Conservation (phyloP, 2,113 vertebrate species). For the Brevimyrus niger region DNA sequence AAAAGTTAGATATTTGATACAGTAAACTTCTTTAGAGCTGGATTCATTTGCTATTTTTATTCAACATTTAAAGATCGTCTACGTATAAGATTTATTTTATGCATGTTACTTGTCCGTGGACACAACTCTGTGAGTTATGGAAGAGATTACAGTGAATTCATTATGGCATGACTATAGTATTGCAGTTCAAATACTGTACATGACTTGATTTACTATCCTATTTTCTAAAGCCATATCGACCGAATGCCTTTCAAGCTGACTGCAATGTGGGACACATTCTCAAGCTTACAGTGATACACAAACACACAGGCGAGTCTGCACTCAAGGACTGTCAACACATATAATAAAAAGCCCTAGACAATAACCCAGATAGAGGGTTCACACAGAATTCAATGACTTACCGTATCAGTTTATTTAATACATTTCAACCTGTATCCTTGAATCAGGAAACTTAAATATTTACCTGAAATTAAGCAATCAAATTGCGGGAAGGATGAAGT, state of each 20-base stretch:
- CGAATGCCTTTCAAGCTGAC: neutral
- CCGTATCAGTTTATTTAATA: neutral
- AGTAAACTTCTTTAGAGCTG: neutral
- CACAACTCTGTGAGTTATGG: neutral
- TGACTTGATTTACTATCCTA: neutral
- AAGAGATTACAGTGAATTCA: neutral
- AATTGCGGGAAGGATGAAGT: neutral
- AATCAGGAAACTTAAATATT: neutral
- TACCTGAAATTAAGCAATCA: neutral
- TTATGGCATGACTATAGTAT: neutral
- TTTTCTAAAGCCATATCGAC: neutral
- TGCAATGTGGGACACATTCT: neutral
- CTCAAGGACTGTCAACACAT: neutral
- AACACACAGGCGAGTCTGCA: neutral
- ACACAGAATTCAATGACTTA: neutral
- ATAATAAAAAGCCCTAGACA: neutral
- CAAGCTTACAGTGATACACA: neutral
- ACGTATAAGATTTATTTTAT: neutral
- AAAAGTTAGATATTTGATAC: neutral
- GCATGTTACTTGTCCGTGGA: neutral
- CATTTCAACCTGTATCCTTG: neutral
- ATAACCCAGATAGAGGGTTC: neutral
- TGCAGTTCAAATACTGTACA: neutral
- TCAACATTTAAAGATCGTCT: neutral
- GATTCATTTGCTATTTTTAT: neutral